These are phyloP conservation scores for Planiliza haematocheilus DNA, from an alignment of 2,113 vertebrate genomes.

Conservation along the genomic window DNA sequence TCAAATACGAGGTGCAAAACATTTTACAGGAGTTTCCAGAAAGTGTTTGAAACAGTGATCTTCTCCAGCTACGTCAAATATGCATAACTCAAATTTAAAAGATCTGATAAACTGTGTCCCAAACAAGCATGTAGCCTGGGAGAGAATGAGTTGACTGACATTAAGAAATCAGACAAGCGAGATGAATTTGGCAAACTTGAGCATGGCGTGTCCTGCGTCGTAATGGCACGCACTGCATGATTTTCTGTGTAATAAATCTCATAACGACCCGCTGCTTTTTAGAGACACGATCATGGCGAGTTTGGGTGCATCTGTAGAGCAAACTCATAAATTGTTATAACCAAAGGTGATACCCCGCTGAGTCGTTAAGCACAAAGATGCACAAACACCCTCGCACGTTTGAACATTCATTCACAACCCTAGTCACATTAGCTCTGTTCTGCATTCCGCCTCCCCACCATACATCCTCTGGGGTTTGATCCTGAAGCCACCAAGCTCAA, in stretches of 20 bases:
- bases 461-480: slow-evolving; percentile 37
- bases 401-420: slow-evolving; percentile 47
- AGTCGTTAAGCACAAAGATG: slow-evolving; percentile 6
- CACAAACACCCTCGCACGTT: slow-evolving; percentile 5
- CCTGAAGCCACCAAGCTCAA: slow-evolving; percentile 31
- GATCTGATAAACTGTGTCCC: not conserved
- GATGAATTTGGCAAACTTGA: slow-evolving; percentile 7
- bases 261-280: not conserved
- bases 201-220: not conserved
- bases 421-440: slow-evolving; percentile 23
- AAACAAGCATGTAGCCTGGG: not conserved
- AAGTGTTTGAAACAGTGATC: not conserved
- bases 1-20: not conserved
- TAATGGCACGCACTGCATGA: not conserved
- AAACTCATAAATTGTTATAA: slow-evolving; percentile 12
- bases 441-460: slow-evolving; percentile 5
- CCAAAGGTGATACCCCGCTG: slow-evolving; percentile 18
- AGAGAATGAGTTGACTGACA: slow-evolving; percentile 8
- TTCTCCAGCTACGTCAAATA: not conserved
- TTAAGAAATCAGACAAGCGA: slow-evolving; percentile 15
- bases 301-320: slow-evolving; percentile 9
- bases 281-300: not conserved
- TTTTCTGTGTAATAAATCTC: not conserved
- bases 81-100: slow-evolving; percentile 8
- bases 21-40: slow-evolving; percentile 7